These are phyloP conservation scores for Delia radicum DNA, from an alignment of 1,140 invertebrate species.

Conservation along the genomic window DNA sequence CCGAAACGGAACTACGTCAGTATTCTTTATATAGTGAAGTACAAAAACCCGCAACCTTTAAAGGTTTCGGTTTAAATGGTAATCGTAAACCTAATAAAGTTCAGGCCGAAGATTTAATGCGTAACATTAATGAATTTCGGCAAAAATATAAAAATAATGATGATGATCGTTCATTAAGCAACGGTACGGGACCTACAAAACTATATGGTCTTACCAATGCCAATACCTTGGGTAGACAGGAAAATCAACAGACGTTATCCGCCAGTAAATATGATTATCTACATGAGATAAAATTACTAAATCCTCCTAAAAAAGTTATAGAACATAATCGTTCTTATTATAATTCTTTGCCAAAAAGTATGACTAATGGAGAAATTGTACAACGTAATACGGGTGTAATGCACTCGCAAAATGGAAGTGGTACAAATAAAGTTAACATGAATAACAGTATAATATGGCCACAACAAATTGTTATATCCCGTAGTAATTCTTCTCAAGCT, in stretches of 20 bases:
- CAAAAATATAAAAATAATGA: slow-evolving; percentile 63
- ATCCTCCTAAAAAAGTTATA: slow-evolving; percentile 36
- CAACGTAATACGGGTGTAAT: too few relatives aligned
- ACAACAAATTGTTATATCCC: slow-evolving; percentile 45
- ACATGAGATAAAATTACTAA: slow-evolving; percentile 52
- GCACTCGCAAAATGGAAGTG: too few relatives aligned
- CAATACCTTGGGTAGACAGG: not conserved
- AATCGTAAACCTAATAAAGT: slow-evolving; percentile 30
- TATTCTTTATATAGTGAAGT: not conserved
- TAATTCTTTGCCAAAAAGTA: slow-evolving; percentile 52
- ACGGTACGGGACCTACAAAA: not conserved
- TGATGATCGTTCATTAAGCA: slow-evolving; percentile 28
- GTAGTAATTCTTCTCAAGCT: slow-evolving; percentile 40
- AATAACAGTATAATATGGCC: not conserved
- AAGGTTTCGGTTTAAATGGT: not conserved
- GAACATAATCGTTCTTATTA: slow-evolving; percentile 34
- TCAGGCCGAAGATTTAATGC: slow-evolving; percentile 51
- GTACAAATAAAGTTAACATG: not conserved
- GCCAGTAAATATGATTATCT: slow-evolving; percentile 47
- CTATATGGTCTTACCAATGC: not conserved
- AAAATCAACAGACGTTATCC: not conserved
- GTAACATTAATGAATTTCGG: slow-evolving; percentile 63
- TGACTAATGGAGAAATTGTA: slow-evolving; percentile 49
- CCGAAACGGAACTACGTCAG: not conserved
- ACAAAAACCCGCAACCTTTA: not conserved